Evolutionary conservation across 2,888 invertebrate species (phyloP), one percentile per base, ranked within the genome.

Genomic region (Acanthopleura granulata): DNA sequence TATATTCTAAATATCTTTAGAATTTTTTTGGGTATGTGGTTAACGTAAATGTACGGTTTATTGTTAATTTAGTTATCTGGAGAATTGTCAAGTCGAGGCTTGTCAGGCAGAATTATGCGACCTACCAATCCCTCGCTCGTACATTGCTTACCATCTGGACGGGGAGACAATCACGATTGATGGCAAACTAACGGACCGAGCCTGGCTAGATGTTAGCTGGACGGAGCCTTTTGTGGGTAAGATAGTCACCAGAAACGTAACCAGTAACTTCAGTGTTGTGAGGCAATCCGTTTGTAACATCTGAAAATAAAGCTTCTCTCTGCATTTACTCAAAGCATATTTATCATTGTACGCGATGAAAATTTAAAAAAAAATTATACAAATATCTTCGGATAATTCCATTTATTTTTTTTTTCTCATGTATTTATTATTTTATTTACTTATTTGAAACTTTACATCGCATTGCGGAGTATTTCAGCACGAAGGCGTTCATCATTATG

Each of bases 131-230:
- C 84, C 86, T 0, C 73, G 81, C n/a, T 79, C 80, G 57, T 84
- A 85, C 73, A 81, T 83, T 12, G 82, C 83, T 49, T 83, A 85
- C 72, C 82, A 85, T 62, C 77, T 85, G 49, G 78, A 74, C n/a
- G 82, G 77, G 0, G 79, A 81, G n/a, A 66, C 74, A 18, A 81
- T 86, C 73, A 79, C 76, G 27, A 80, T 86, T 3, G 86, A 86
- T 75, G 86, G 86, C 6, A 78, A 79, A 40, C 73, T 86, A 62
- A 81, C 85, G 14, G 86, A 86, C 25, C 78, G 76, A 25, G 85
- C 85, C 0, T 86, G 86, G 86, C 78, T 77, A 25, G 84, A 82
- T 62, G 85, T 84, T 16, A 80, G 77, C 15, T 84, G 84, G 84
- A 77, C 81, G 14, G 80, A 80, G 12, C 16, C 76, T 27, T 84